These are phyloP conservation scores for Lineus longissimus DNA, from an alignment of 1,140 invertebrate species.

Conservation along the genomic window DNA sequence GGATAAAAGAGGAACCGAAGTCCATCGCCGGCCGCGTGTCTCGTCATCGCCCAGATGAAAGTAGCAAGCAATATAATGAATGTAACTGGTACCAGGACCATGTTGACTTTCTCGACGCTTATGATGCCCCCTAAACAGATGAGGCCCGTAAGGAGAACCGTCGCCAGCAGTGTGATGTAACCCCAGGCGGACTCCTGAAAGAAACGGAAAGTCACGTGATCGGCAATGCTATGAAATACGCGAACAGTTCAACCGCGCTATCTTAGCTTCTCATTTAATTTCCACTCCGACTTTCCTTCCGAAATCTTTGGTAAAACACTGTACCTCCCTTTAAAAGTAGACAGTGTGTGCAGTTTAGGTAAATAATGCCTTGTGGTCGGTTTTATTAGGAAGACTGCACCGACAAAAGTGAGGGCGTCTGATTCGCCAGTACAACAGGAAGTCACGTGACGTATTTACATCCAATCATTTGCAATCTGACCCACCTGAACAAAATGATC, in stretches of 20 bases:
- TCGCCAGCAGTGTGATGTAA: conserved; percentile 32
- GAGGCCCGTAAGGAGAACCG: conserved; percentile 32
- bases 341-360: no score
- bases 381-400: not conserved
- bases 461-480: no score
- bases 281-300: no score
- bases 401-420: not conserved
- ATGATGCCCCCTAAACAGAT: conserved; percentile 40
- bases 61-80: conserved; percentile 39
- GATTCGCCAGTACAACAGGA: not conserved
- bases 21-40: conserved; percentile 33
- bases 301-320: no score
- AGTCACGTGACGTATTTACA: no score
- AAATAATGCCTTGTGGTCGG: no score
- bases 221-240: no score
- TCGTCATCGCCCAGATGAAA: conserved; percentile 41
- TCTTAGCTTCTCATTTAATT: no score
- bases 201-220: not conserved
- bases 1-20: conserved; percentile 42
- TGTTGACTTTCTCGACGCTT: conserved; percentile 45
- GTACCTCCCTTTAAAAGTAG: no score
- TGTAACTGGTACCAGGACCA: conserved; percentile 39
- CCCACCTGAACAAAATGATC: conserved; percentile 37
- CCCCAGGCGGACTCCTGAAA: conserved; percentile 41
- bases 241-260: no score